Evolutionary conservation across 2,888 invertebrate genomes (phyloP).

Genomic region (Barypeithes pellucidus): DNA sequence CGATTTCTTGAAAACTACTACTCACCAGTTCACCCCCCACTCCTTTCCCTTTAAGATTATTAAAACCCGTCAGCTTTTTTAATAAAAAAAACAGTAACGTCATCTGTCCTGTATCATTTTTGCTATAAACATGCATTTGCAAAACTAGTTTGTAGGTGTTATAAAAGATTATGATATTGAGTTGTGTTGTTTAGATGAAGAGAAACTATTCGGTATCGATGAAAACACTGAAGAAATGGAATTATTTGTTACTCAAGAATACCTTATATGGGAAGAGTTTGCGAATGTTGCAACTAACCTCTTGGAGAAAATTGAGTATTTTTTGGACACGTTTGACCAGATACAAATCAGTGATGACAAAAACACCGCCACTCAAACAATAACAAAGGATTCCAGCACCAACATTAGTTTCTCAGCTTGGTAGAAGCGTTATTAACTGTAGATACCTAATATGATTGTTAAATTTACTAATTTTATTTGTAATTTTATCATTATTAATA

Average conservation of each 20-base stretch:
- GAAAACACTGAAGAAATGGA: conserved; percentile 68
- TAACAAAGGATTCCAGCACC: conserved; percentile 65
- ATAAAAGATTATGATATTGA: too few species aligned
- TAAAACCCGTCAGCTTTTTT: too few species aligned
- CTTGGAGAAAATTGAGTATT: conserved; percentile 76
- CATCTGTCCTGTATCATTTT: too few species aligned
- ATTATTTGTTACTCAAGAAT: conserved; percentile 67
- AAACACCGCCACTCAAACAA: conserved; percentile 39
- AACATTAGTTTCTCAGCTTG: conserved; percentile 69
- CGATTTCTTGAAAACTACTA: too few species aligned
- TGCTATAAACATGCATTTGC: too few species aligned
- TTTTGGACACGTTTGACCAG: conserved; percentile 68
- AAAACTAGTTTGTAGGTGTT: too few species aligned
- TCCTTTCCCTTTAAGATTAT: too few species aligned
- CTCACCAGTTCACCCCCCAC: too few species aligned
- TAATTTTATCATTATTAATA: conserved; percentile 16
- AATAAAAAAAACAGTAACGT: too few species aligned
- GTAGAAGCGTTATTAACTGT: conserved; percentile 59
- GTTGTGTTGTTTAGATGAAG: conserved; percentile 68
- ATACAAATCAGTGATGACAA: conserved; percentile 61
- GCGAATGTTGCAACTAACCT: conserved; percentile 83
- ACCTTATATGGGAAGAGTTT: conserved; percentile 81
- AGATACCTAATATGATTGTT: conserved; percentile 32
- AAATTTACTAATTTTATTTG: conserved; percentile 16
- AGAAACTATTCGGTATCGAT: conserved; percentile 72